Evolutionary conservation across 2,797 vertebrate species (phyloP).

Genomic region (Thalassophryne amazonica): DNA sequence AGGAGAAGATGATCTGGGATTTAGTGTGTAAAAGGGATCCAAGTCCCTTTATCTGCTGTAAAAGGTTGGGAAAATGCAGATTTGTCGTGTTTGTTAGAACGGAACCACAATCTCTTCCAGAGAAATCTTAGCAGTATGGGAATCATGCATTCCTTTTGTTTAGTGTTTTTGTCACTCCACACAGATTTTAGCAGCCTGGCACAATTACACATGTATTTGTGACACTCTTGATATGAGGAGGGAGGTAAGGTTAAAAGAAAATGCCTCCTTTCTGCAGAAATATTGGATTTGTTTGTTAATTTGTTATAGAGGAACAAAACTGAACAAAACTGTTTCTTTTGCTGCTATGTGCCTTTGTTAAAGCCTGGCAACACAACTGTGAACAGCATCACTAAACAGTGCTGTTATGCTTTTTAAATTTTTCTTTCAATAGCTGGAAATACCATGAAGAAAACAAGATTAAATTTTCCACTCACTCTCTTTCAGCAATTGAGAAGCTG

Average conservation of each 20-base stretch:
- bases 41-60: conserved; percentile 67
- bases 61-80: conserved; percentile 73
- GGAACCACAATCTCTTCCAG: conserved; percentile 60
- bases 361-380: conserved; percentile 38
- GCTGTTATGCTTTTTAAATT: conserved; percentile 27
- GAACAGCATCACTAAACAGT: conserved; percentile 49
- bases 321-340: conserved; percentile 68
- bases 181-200: conserved; percentile 27
- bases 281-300: conserved; percentile 49
- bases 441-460: conserved; percentile 40
- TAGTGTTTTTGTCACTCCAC: conserved; percentile 40
- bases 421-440: conserved; percentile 33
- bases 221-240: conserved; percentile 27
- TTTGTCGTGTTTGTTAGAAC: conserved; percentile 71
- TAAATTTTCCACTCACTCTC: conserved; percentile 34
- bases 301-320: conserved; percentile 57
- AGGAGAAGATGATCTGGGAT: conserved; percentile 66
- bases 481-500: too few species aligned
- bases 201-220: conserved; percentile 26
- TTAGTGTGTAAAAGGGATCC: conserved; percentile 67
- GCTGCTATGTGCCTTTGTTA: conserved; percentile 60
- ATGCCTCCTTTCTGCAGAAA: conserved; percentile 25
- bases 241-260: conserved; percentile 13
- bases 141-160: conserved; percentile 45
- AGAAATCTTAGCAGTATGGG: conserved; percentile 55